Evolutionary conservation across 2,888 invertebrate species (phyloP).

Genomic region (Dendrolimus houi): DNA sequence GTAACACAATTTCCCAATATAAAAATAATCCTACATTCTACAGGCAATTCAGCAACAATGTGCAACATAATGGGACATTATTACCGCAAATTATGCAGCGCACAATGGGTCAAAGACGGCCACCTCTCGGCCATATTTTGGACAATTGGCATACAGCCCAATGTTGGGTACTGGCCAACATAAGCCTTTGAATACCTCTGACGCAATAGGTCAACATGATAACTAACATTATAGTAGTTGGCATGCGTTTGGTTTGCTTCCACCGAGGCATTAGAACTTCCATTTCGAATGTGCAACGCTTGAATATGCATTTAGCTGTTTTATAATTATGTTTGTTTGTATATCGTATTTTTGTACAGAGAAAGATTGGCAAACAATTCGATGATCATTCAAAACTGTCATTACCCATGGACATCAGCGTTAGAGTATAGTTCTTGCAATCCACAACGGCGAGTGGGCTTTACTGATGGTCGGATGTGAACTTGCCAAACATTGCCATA

Average conservation of each 20-base stretch:
- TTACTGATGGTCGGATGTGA: no score
- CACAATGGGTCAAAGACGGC: conserved; percentile 11
- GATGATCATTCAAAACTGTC: no score
- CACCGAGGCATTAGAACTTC: conserved; percentile 1
- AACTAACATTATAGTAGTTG: conserved; percentile 7
- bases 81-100: conserved; percentile 8
- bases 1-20: no score
- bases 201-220: conserved; percentile 8
- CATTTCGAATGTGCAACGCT: not conserved
- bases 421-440: no score
- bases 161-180: conserved; percentile 17
- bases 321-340: no score
- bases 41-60: not conserved
- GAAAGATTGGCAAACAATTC: no score
- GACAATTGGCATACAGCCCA: conserved; percentile 31
- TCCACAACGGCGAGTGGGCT: no score
- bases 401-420: no score
- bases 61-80: not conserved
- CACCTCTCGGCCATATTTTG: conserved; percentile 25
- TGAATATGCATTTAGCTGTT: not conserved
- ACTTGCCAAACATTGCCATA: no score
- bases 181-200: conserved; percentile 23
- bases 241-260: conserved; percentile 6
- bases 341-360: no score
- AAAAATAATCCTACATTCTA: not conserved